Evolutionary conservation across 2,888 invertebrate species (phyloP), one percentile per base, ranked within the genome.

Genomic region (Shargacucullia verbasci): DNA sequence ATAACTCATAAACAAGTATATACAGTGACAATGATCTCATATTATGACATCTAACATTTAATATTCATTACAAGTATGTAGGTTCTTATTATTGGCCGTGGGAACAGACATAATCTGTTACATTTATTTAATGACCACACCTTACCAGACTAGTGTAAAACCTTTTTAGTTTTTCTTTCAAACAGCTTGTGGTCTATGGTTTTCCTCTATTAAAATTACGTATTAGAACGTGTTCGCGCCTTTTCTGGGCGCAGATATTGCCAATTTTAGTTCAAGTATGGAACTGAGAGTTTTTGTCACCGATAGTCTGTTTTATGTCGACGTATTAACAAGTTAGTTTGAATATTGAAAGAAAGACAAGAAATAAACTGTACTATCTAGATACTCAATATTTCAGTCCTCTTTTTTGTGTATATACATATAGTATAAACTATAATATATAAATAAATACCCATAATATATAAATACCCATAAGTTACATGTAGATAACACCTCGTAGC

Each of bases 21-120:
- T 27, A 9, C 53, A 40, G n/a, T 55, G 54, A 70, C 67, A 71
- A 62, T 62, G 59, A 69, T 70, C 59, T 63, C 53, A 65, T 20
- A 20, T 20, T 20, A 20, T 62, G 58, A 50, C 68, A 59, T 59
- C 55, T 43, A 41, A 43, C 43, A 34, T 27, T 59, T 54, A 64
- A 41, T 70, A 73, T 69, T 73, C 52, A 73, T 59, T 59, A 55
- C 40, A 31, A 35, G 27, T 59, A 55, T 48, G 34, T 43, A 41
- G 40, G 20, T 59, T 53, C 50, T 39, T 46, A 41, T 44, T 59
- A 56, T 49, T 38, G 31, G 52, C 50, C 67, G 67, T 68, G 67
- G 45, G 67, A 68, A 73, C 46, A 7, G 11, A 39, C 13, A 40
- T 55, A 59, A 47, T 37, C 9, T 39, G 49, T 54, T 44, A 45